phyloP scores from a whole-genome alignment of 2,113 vertebrate species.

The Lampris incognitus region DNA sequence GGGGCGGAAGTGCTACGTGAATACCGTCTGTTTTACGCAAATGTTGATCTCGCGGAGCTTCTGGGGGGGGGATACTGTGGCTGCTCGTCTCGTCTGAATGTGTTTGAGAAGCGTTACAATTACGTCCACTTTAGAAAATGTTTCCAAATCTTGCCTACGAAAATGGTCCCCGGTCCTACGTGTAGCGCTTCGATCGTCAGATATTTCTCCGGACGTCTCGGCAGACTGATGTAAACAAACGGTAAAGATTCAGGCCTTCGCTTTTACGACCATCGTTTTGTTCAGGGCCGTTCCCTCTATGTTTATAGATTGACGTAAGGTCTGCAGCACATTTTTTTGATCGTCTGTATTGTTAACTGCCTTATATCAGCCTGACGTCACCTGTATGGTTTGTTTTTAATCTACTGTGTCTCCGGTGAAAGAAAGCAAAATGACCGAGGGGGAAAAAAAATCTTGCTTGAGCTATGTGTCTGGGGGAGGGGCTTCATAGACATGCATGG shows the following conservation, averaged over 20 bases:
- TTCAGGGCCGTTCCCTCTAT: slow-evolving; percentile 53
- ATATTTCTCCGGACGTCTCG: slow-evolving; percentile 8
- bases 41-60: too few species aligned
- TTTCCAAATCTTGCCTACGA: neutral
- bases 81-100: neutral
- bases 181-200: neutral
- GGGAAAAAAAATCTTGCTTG: slow-evolving; percentile 4
- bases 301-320: neutral
- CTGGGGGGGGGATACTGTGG: too few species aligned
- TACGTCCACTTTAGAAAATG: neutral
- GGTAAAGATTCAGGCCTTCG: slow-evolving; percentile 29
- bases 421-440: neutral
- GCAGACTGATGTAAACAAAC: slow-evolving; percentile 18
- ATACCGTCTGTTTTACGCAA: slow-evolving; percentile 14
- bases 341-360: neutral
- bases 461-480: slow-evolving; percentile 44
- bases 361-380: rapidly evolving
- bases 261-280: slow-evolving; percentile 35
- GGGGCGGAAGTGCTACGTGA: neutral
- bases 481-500: slow-evolving; percentile 34
- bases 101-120: slow-evolving; percentile 11
- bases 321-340: neutral
- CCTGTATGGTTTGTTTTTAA: rapidly evolving
- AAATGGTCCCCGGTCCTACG: neutral
- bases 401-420: rapidly evolving